phyloP scores from a whole-genome alignment of 1,140 invertebrate species.

The Pararge aegeria region DNA sequence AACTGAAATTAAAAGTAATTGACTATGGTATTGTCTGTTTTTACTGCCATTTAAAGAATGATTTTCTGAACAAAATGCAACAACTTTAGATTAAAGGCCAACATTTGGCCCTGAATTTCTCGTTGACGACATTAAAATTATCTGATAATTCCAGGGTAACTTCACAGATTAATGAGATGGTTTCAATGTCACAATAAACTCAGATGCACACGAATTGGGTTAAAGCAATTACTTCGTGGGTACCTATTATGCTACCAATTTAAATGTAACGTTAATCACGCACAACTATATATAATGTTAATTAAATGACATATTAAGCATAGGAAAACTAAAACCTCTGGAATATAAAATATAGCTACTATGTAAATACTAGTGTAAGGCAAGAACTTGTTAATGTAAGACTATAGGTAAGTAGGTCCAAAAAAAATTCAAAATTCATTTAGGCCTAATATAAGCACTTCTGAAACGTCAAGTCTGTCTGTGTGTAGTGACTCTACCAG shows the following conservation, averaged over 20 bases:
- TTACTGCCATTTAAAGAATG: background rate
- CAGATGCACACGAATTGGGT: constrained; percentile 6
- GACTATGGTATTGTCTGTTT: background rate
- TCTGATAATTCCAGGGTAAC: background rate
- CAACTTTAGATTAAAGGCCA: background rate
- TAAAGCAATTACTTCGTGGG: constrained; percentile 15
- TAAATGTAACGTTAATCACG: constrained; percentile 6
- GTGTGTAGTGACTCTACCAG: no score
- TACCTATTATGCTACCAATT: constrained; percentile 23
- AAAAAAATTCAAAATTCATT: no score
- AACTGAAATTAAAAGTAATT: background rate
- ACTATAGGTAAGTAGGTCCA: no score
- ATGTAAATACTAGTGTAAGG: no score
- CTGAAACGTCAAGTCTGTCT: no score
- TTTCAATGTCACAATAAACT: constrained; percentile 11
- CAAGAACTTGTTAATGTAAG: no score
- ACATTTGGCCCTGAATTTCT: background rate
- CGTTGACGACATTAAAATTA: background rate
- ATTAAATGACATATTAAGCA: no score
- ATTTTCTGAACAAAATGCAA: background rate
- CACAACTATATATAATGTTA: background rate
- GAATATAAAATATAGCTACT: no score
- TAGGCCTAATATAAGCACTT: no score
- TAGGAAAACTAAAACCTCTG: no score
- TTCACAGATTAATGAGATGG: no score